A percentile compares a stretch with the other conserved stretches of the same genome.
Evolutionary conservation across 92 coral and sea anemone genomes (phyloP).

Genomic region (Diadumene lineata): DNA sequence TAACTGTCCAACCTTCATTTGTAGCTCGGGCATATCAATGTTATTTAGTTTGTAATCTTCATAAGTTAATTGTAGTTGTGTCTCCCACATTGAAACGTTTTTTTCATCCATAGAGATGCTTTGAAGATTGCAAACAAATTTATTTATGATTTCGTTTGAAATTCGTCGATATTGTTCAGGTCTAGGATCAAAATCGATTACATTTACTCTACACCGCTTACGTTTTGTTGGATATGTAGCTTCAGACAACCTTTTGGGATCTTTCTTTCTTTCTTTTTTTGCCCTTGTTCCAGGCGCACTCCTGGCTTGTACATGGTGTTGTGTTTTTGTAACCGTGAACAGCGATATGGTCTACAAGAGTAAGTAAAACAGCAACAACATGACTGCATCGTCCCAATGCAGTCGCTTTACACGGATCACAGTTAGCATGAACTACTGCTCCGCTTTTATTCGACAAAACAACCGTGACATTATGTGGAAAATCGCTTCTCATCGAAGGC

Average conservation of each 20-base stretch:
- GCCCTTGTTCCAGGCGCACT: constrained; percentile 46
- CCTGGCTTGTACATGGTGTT: constrained; percentile 42
- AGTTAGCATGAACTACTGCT: constrained; percentile 44
- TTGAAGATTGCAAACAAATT: constrained; percentile 12
- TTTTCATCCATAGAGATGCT: not conserved
- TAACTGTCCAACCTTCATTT: not conserved
- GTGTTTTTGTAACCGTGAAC: constrained; percentile 12
- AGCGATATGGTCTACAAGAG: constrained; percentile 31
- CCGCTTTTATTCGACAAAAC: constrained; percentile 40
- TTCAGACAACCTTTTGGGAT: constrained; percentile 39
- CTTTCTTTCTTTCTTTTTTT: constrained; percentile 40
- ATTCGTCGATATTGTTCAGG: constrained; percentile 23
- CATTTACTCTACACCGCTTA: constrained; percentile 27
- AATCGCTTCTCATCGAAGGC: constrained; percentile 40
- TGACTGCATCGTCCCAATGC: constrained; percentile 51
- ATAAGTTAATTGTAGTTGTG: constrained; percentile 39
- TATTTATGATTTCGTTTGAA: constrained; percentile 1
- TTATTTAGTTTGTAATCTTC: constrained; percentile 24
- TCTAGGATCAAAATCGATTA: constrained; percentile 58
- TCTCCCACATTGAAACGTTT: constrained; percentile 42
- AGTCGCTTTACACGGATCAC: constrained; percentile 51
- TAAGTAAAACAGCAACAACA: constrained; percentile 38
- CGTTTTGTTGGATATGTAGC: constrained; percentile 18
- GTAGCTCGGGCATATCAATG: not conserved
- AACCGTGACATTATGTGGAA: constrained; percentile 34